These are phyloP conservation scores for Actinemys pallida DNA, from an alignment of 2,113 vertebrate species.

Conservation along the genomic window DNA sequence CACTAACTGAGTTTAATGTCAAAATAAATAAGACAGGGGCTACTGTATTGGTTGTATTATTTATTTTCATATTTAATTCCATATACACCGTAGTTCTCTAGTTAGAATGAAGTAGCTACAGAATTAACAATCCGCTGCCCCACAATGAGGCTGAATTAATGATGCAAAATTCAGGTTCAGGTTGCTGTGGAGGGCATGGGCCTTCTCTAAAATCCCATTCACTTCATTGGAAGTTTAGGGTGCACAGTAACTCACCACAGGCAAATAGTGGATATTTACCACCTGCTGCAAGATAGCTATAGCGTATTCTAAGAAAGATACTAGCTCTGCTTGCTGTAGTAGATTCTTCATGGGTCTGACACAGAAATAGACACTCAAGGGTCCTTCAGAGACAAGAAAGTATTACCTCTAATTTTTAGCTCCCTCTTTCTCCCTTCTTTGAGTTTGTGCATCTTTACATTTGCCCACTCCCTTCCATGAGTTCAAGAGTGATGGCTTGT, in stretches of 20 bases:
- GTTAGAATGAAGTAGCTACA: no score
- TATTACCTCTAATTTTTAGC: not conserved
- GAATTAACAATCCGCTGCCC: not conserved
- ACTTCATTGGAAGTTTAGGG: not conserved
- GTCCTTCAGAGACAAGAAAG: not conserved
- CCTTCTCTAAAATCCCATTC: not conserved
- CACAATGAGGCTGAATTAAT: not conserved
- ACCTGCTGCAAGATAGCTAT: not conserved
- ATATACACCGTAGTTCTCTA: not conserved
- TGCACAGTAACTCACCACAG: not conserved
- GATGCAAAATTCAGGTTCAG: not conserved
- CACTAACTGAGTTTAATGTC: not conserved
- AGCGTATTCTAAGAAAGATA: not conserved
- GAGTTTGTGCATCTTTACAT: not conserved
- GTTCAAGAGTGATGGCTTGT: not conserved
- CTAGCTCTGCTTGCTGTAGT: not conserved
- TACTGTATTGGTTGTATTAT: not conserved
- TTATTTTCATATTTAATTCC: not conserved
- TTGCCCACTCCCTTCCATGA: not conserved
- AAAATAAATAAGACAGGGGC: not conserved
- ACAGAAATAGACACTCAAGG: not conserved
- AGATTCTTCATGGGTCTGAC: accelerated
- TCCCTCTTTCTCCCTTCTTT: not conserved
- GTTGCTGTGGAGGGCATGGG: not conserved
- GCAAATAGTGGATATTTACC: not conserved